These are phyloP conservation scores for Scaptomyza hsui DNA, from an alignment of 1,140 invertebrate species.

Conservation along the genomic window DNA sequence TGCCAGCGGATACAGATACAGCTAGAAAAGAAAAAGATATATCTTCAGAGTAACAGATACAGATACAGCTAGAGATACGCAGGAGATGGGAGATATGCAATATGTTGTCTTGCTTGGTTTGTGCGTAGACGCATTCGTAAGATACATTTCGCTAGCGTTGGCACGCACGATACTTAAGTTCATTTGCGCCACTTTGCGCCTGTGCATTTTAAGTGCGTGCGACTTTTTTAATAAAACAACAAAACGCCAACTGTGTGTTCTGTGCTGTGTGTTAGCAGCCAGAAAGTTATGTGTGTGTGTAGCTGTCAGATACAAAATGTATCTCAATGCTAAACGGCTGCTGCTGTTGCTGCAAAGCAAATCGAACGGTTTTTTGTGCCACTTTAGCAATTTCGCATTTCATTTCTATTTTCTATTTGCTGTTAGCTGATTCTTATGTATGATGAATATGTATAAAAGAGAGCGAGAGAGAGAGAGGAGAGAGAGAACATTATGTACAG, in stretches of 20 bases:
- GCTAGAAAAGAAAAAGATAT: slow-evolving; percentile 10
- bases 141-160: slow-evolving; percentile 29
- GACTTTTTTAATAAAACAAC: slow-evolving; percentile 12
- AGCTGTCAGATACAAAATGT: slow-evolving; percentile 44
- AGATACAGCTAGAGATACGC: slow-evolving; percentile 12
- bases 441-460: slow-evolving; percentile 23
- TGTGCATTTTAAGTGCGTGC: slow-evolving; percentile 70
- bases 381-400: slow-evolving; percentile 51
- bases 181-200: slow-evolving; percentile 75
- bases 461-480: no score
- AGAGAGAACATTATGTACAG: background rate
- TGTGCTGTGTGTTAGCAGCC: slow-evolving; percentile 3
- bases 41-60: slow-evolving; percentile 23
- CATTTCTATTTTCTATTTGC: slow-evolving; percentile 22
- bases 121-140: slow-evolving; percentile 36
- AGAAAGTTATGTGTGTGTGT: slow-evolving; percentile 20
- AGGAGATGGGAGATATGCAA: slow-evolving; percentile 19
- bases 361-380: slow-evolving; percentile 66
- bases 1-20: slow-evolving; percentile 24
- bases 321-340: slow-evolving; percentile 27
- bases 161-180: slow-evolving; percentile 73
- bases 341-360: slow-evolving; percentile 18
- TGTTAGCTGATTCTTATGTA: slow-evolving; percentile 8
- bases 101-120: slow-evolving; percentile 10
- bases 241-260: background rate